Evolutionary conservation across 2,113 vertebrate species (phyloP).

Genomic region (Pteropus alecto): DNA sequence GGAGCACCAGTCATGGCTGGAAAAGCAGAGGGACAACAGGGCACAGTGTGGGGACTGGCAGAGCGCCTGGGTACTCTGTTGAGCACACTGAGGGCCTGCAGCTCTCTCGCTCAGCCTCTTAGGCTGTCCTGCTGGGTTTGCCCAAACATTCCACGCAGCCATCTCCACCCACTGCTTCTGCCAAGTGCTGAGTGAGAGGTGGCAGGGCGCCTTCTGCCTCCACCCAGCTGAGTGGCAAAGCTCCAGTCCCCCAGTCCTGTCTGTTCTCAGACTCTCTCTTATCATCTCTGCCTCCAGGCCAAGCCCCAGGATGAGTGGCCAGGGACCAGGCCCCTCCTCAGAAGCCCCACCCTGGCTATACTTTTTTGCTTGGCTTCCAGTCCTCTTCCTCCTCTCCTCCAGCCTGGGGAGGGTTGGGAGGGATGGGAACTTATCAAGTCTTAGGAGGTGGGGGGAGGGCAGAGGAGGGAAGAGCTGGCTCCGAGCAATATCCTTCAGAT

Average conservation of each 20-base stretch:
- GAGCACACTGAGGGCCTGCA: background rate
- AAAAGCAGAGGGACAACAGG: background rate
- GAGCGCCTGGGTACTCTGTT: background rate
- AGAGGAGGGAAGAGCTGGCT: background rate
- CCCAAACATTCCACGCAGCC: background rate
- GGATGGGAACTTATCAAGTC: background rate
- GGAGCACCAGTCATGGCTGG: accelerated
- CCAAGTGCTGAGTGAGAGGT: background rate
- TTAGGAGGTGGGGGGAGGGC: background rate
- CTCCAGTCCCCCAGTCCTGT: background rate
- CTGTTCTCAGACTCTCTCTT: background rate
- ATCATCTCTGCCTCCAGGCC: background rate
- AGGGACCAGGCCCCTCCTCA: background rate
- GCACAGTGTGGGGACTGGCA: background rate
- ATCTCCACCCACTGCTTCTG: background rate
- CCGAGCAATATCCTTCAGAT: background rate
- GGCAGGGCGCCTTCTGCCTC: too few species aligned
- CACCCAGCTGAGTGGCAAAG: background rate
- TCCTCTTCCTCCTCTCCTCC: background rate
- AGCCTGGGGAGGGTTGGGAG: background rate
- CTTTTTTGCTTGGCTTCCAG: too few species aligned
- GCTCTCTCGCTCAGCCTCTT: background rate
- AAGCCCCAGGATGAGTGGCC: background rate
- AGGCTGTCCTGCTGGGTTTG: background rate
- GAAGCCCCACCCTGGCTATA: background rate